These are phyloP conservation scores for Caenorhabditis sp. DNA, from an alignment of 2,888 invertebrate species.

Conservation along the genomic window DNA sequence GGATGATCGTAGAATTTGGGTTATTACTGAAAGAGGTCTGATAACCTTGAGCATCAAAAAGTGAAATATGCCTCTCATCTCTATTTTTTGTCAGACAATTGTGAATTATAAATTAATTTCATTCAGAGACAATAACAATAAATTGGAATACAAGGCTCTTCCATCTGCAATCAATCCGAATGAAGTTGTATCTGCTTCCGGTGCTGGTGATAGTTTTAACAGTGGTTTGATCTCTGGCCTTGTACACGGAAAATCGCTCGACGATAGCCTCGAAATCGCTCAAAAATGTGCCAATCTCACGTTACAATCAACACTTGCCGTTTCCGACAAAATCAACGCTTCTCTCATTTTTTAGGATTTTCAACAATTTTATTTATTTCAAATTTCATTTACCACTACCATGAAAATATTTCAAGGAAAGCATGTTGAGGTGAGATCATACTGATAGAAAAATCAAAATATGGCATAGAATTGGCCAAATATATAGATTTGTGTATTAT, in stretches of 20 bases:
- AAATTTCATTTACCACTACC: not conserved
- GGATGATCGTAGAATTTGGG: too few relatives aligned
- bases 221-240: slow-evolving; percentile 44
- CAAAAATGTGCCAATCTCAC: slow-evolving; percentile 39
- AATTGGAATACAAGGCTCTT: slow-evolving; percentile 13
- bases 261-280: slow-evolving; percentile 29
- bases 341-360: not conserved
- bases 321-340: slow-evolving; percentile 20
- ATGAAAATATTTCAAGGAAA: not conserved
- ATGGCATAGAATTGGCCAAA: slow-evolving; percentile 34
- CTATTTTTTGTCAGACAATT: too few relatives aligned
- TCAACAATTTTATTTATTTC: not conserved
- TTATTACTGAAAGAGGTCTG: too few relatives aligned
- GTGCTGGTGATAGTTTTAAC: slow-evolving; percentile 64
- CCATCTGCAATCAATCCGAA: slow-evolving; percentile 24
- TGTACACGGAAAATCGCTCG: slow-evolving; percentile 22
- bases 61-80: too few relatives aligned
- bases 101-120: too few relatives aligned
- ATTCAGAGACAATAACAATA: slow-evolving; percentile 22
- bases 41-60: too few relatives aligned
- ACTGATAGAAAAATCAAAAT: slow-evolving; percentile 14
- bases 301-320: slow-evolving; percentile 24
- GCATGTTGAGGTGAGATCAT: slow-evolving; percentile 20
- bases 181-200: slow-evolving; percentile 62
- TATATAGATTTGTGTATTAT: not conserved